Evolutionary conservation across 2,797 vertebrate genomes (phyloP), one percentile per base, ranked within the genome.

Genomic region (Steatocranus sp.): DNA sequence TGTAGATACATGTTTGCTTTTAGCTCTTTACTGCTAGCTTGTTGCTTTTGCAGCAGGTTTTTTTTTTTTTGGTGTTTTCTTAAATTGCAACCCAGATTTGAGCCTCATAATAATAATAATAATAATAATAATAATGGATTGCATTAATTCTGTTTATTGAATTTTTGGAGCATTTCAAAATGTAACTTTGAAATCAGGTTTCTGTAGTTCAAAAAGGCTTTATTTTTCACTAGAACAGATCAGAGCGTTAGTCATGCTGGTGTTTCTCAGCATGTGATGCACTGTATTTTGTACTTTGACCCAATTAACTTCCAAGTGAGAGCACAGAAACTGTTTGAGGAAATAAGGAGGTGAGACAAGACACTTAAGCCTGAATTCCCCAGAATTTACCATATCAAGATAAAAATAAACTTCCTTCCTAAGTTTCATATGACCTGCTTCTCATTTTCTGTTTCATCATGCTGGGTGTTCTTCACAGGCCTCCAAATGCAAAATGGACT

Each of bases 401-500:
- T 79, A 36, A 6, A 82, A 86, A 88, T 86, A 83, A 70, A 78
- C 79, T 87, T 90, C 84, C 89, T 51, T 76, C 43, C 51, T 41
- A 17, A 36, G 46, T 87, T 92, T 75, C 75, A 84, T 1, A 30
- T 83, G 56, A 2, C 17, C 12, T 7, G 18, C 38, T 84, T 87
- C 66, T 83, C 23, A 4, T 17, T 85, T 48, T 81, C 23, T 1
- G 27, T 90, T 90, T 50, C 85, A 77, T 75, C 76, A 88, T 34
- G 3, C 1, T 0, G 53, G 81, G 4, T 53, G 15, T 61, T 89
- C 82, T 66, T 23, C 23, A 12, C 5, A 11, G n/a, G 17, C 14
- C 48, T 80, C 36, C 7, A 41, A 50, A 81, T 68, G 32, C 75
- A 38, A 11, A 56, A 25, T 54, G 25, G 18, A 48, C 50, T 11